Percentiles rank a stretch among this genome's conserved stretches.
These are phyloP conservation scores for Vicugna pacos DNA, from an alignment of 2,113 vertebrate species.

Conservation along the genomic window DNA sequence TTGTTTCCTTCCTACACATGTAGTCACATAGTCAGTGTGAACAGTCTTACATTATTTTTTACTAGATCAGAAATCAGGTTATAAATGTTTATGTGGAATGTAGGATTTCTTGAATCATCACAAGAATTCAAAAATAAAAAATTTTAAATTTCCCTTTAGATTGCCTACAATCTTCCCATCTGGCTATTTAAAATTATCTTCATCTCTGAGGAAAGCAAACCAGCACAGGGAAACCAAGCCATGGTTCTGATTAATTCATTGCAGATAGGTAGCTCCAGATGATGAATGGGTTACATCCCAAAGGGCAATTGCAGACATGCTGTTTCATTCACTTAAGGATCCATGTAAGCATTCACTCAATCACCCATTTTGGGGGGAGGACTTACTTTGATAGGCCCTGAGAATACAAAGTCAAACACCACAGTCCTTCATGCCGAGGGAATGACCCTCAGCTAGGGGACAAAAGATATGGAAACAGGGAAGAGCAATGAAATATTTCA, in stretches of 20 bases:
- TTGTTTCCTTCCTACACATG: not conserved
- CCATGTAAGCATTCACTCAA: not conserved
- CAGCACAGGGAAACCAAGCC: not conserved
- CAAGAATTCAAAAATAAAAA: constrained; percentile 18
- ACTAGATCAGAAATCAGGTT: not conserved
- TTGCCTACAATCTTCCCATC: not conserved
- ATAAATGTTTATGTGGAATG: not conserved
- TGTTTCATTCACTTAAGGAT: not conserved
- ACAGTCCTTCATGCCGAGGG: not conserved
- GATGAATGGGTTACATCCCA: not conserved
- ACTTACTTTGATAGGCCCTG: not conserved
- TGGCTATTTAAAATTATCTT: not conserved
- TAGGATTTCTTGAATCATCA: constrained; percentile 56
- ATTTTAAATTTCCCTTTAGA: not conserved
- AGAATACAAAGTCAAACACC: not conserved
- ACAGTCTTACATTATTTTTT: not conserved
- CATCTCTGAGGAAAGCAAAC: not conserved
- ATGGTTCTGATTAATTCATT: not conserved
- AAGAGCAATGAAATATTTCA: constrained; percentile 6
- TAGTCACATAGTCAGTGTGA: not conserved
- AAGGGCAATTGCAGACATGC: not conserved
- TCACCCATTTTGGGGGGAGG: not conserved
- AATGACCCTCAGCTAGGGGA: not conserved
- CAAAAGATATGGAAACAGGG: constrained; percentile 12
- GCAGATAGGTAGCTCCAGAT: not conserved